Base-by-base conservation (phyloP, 2,797 vertebrate genomes). In the Allobates femoralis region DNA sequence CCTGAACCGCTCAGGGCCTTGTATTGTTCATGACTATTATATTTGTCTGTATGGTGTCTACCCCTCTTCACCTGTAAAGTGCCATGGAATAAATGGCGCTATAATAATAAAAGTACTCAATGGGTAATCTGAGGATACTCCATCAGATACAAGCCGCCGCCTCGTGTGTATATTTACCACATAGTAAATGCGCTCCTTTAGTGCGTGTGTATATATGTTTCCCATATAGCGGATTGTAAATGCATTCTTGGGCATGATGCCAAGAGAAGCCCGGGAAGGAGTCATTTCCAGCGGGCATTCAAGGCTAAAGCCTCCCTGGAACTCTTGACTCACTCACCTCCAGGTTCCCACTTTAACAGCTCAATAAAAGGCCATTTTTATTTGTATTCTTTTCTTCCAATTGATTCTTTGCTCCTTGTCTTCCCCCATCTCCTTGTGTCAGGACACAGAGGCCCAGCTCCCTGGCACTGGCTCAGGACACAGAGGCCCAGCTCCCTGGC, bases 181-280 rank as follows among this genome's bases (percentile, higher is more conserved):
- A 56, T 56, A 56, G 55, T 78, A 58, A 53, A 78, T 23, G 32
- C 12, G 55, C 32, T 74, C 37, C 69, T 74, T 50, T 74, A 26
- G 69, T 74, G 41, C 23, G 21, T 74, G 69, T 74, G 56, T 84
- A 92, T 92, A 93, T 94, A 93, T 90, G 51, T 83, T 91, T 91
- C 93, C 92, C 92, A 92, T 93, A 93, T 93, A 92, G 93, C 91
- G 91, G 92, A 90, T 86, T 91, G 92, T 86, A 92, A 93, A 93
- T 93, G 93, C 91, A 92, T 89, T 89, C 89, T 91, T 89, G 93
- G 93, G 93, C 93, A 89, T 19, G 53, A 82, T 89, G 93, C 93
- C 93, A 93, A 88, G 80, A 81, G 90, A 89, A 90, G 90, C 90
- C 89, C 89, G 86, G 90, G 90, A 90, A 92, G 91, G 87, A 92